phyloP scores from a whole-genome alignment of 2,888 invertebrate species.

The Chrysolina haemoptera region DNA sequence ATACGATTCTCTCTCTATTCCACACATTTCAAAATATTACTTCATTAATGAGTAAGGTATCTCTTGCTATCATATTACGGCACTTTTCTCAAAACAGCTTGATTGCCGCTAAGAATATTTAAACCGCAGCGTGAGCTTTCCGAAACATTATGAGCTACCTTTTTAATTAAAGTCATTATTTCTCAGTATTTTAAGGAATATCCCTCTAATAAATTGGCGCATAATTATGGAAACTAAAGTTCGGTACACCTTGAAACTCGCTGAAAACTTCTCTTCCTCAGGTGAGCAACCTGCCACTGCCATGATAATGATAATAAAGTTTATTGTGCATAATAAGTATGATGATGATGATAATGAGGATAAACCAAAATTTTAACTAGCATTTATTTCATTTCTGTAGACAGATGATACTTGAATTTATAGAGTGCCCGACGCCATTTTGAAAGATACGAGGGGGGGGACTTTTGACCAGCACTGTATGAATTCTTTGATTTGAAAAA shows the following conservation, averaged over 20 bases:
- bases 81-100: background rate
- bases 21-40: background rate
- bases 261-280: background rate
- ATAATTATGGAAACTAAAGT: conserved; percentile 1
- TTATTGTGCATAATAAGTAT: too few relatives aligned
- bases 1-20: too few relatives aligned
- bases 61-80: background rate
- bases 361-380: too few relatives aligned
- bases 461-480: too few relatives aligned
- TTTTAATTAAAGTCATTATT: conserved; percentile 4
- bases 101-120: background rate
- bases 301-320: too few relatives aligned
- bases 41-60: background rate
- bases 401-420: too few relatives aligned
- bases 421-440: too few relatives aligned
- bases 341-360: too few relatives aligned
- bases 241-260: background rate
- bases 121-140: background rate
- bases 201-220: background rate
- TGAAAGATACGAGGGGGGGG: too few relatives aligned
- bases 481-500: too few relatives aligned
- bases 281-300: background rate
- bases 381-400: too few relatives aligned
- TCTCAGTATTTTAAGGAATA: background rate
- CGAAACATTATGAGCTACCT: conserved; percentile 4